Base-by-base conservation (phyloP, 1,140 invertebrate species). In the Pseudoatta argentina region DNA sequence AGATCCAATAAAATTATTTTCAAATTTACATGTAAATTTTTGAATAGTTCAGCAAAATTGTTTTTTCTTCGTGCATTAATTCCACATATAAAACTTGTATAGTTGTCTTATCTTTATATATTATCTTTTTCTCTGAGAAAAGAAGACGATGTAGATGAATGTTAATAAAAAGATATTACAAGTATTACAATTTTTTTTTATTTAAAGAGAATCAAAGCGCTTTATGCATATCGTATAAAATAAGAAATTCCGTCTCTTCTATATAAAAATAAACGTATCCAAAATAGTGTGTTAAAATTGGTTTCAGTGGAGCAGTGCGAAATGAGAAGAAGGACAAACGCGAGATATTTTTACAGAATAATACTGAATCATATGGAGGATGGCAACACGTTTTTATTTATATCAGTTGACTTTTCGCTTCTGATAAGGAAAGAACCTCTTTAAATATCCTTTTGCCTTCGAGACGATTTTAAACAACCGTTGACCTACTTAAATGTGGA, bases 231-330 rank as follows among this genome's bases (percentile, higher is more conserved):
- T 6, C 5, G n/a, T 34, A 39, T 55, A 34, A 24, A 79, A 69
- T 79, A 67, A 55, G 39, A 21, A 7, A 55, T 39, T 79, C n/a
- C n/a, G 8, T 2, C 27, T 75, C 16, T 10, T 30, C 10, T n/a
- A 14, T 16, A 69, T 69, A 51, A 39, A 79, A 64, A n/a, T 79
- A 69, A 55, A 24, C 7, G 61, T 7, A 39, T 79, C 48, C 63
- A 21, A 79, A 79, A 79, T 79, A 79, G 30, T 57, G 21, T 24
- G 73, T 48, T 67, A 67, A 55, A 67, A 48, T 79, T 69, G 63
- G 14, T 27, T 34, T 18, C 34, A 3, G 57, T 14, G 27, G 44
- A 1, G 44, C 21, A 12, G 12, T 18, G 34, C 48, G 30, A 64
- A 55, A 85, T 21, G 48, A 83, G 59, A 53, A 82, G 69, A 76